A percentile compares a stretch with the other conserved stretches of the same genome.
Evolutionary conservation across 2,113 vertebrate species (phyloP).

Genomic region (Geococcyx californianus): DNA sequence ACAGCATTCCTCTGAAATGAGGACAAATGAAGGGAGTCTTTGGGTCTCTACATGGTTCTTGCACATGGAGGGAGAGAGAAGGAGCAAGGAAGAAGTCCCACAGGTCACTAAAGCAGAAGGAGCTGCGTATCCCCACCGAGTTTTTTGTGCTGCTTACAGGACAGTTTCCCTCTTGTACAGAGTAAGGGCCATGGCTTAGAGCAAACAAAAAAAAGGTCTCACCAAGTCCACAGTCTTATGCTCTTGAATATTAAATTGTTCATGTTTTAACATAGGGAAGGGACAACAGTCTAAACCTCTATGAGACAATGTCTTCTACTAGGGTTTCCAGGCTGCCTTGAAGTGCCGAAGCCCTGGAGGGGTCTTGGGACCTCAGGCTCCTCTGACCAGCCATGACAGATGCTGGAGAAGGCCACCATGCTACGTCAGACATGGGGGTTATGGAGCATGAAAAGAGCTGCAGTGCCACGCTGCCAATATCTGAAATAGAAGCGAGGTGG

Average conservation of each 20-base stretch:
- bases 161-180: background rate
- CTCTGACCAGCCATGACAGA: accelerated
- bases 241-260: background rate
- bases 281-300: background rate
- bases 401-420: background rate
- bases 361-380: background rate
- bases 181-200: background rate
- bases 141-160: accelerated
- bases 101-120: background rate
- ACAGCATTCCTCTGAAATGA: background rate
- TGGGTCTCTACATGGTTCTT: background rate
- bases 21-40: background rate
- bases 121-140: accelerated
- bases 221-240: background rate
- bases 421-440: accelerated
- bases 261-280: background rate
- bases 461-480: background rate
- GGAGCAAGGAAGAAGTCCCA: background rate
- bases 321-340: background rate
- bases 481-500: accelerated
- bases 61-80: background rate
- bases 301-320: background rate
- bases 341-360: background rate
- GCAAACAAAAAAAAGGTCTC: background rate
- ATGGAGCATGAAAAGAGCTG: background rate